Base-by-base conservation (phyloP, 2,797 vertebrate genomes). In the Huso huso region DNA sequence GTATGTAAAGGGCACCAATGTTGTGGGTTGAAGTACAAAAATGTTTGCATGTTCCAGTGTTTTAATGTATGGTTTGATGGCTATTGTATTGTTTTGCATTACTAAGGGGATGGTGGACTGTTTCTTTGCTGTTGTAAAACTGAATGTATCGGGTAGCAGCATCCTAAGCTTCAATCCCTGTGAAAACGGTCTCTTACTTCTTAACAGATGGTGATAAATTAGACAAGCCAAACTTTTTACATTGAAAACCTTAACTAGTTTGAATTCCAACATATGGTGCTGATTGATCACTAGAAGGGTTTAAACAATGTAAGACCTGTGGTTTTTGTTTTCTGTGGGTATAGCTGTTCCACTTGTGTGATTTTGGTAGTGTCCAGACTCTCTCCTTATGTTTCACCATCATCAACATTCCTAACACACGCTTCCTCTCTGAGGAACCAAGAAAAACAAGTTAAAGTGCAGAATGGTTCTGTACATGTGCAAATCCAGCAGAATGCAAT, bases 211-310 rank as follows among this genome's bases (percentile, higher is more conserved):
- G 37, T 37, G 37, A 37, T 37, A 37, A 37, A 37, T 37, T 37
- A 37, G 37, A 37, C 0, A 37, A 37, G 5, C 37, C 37, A 37
- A 37, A 37, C 37, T 5, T 37, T 37, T 4, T 37, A 37, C 37
- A 37, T 37, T 37, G 37, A 37, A 37, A 37, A 37, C 5, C 5
- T 37, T 37, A 37, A 37, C 4, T 37, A 37, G 37, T 62, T 66
- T 72, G 69, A 76, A 74, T 62, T 52, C 4, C 60, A 77, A 75
- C 77, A 78, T 48, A 77, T 77, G 74, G 69, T 65, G 70, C 55
- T 6, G 55, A 37, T 37, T 37, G 37, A 49, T 70, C 64, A 15
- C 48, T 69, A 66, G 37, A 50, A n/a, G 58, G 49, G 49, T 68
- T 67, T 51, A 64, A 69, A 72, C 64, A 66, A 64, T 66, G 61